Evolutionary conservation across 2,113 vertebrate genomes (phyloP), one percentile per base, ranked within the genome.

Genomic region (Vidua chalybeata): DNA sequence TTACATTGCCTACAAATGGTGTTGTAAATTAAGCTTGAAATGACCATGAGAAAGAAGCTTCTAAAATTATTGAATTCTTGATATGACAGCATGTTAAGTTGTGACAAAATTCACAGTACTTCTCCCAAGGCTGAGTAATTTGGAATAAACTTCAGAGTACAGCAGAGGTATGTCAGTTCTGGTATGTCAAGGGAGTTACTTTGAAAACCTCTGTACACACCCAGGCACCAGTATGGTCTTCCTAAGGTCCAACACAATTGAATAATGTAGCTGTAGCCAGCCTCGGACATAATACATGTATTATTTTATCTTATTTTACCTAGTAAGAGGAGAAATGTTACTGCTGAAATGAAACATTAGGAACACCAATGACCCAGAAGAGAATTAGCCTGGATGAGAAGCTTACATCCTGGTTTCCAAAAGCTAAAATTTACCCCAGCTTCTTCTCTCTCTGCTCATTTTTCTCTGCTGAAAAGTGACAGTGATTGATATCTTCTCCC

Each of bases 401-500:
- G 28, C 20, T 90, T 74, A n/a, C 13, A 90, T 52, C 35, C 31
- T 2, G 0, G 33, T 52, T 90, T 81, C 73, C 76, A 72, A 89
- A 85, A 89, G 21, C 35, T 76, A 76, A 87, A 89, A 74, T 80
- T 58, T 68, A 33, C n/a, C 5, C 58, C 49, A 75, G 45, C 62
- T 87, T 68, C 80, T 87, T 82, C 43, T 55, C 67, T 62, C 73
- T 33, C 66, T 2, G 2, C 49, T 82, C 21, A 0, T 93, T 87
- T 95, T 80, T 52, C n/a, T 86, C 68, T 86, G 77, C 73, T 94
- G 92, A 93, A 96, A 97, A 95, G 83, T 84, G 92, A 95, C 94
- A 94, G 92, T 95, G 96, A 97, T 96, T 92, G 90, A 96, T 96
- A 64, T 73, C 90, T 84, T 90, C 96, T 94, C 87, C 85, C 84